A percentile compares a stretch with the other conserved stretches of the same genome.
Evolutionary conservation across 1,140 invertebrate species (phyloP).

Genomic region (Lepidurus arcticus): DNA sequence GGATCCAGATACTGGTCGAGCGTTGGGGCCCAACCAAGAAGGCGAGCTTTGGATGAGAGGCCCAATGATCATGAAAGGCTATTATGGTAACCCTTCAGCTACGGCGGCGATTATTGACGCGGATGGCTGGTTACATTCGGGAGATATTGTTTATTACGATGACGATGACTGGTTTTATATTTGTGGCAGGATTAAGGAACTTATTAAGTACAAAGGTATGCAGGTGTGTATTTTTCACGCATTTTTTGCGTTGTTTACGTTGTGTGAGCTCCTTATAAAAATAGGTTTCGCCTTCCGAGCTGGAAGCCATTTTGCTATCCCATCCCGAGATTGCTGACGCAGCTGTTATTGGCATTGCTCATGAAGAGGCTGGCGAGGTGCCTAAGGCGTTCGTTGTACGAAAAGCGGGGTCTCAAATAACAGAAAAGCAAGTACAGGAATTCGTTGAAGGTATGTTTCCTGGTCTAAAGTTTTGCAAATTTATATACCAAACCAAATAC

Average conservation of each 20-base stretch:
- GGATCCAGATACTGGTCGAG: constrained; percentile 55
- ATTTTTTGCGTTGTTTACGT: not conserved
- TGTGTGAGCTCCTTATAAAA: not conserved
- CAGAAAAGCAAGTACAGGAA: not conserved
- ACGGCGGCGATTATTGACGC: not conserved
- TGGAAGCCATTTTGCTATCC: constrained; percentile 71
- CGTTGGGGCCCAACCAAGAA: constrained; percentile 52
- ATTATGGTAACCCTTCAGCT: constrained; percentile 40
- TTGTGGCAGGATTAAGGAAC: constrained; percentile 39
- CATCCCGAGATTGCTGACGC: constrained; percentile 67
- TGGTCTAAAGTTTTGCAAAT: not conserved
- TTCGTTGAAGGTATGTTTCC: constrained; percentile 9
- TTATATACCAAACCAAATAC: too few species aligned
- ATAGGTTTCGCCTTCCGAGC: constrained; percentile 77
- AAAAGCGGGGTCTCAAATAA: constrained; percentile 34
- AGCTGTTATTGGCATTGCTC: constrained; percentile 74
- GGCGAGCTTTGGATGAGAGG: constrained; percentile 68
- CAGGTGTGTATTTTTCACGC: not conserved
- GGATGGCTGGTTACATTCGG: constrained; percentile 31
- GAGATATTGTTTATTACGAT: constrained; percentile 39
- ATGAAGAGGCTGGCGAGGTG: constrained; percentile 64
- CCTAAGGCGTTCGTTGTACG: constrained; percentile 63
- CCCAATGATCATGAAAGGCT: constrained; percentile 59
- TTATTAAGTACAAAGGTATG: constrained; percentile 33
- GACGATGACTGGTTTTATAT: constrained; percentile 40